Evolutionary conservation across 30 jellyfish, hydroid and myxozoan genomes (phyloP), one percentile per base, ranked within the genome.

Genomic region (Aurelia aurita complex sp. Pacific): DNA sequence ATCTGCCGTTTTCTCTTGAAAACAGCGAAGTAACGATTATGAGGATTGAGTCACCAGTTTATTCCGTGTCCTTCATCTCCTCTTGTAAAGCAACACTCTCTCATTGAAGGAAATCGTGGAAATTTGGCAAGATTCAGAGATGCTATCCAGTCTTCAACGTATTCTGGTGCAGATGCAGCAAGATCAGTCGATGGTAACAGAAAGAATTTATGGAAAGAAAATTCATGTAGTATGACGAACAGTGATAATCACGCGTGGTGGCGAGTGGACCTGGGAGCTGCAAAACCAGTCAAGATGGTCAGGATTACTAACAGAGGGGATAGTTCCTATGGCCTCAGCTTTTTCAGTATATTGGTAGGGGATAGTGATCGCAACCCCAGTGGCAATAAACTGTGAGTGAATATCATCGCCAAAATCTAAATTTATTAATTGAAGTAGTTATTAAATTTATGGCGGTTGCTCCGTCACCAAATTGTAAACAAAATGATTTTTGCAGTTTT

Each of bases 251-350:
- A 65, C 16, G 51, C 75, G 3, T 65, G 75, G 75, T 65, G 75
- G 75, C 33, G 10, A 43, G 75, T 65, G 17, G 75, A 65, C 10
- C 75, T 65, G 29, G 75, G 75, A 15, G 29, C 75, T 18, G 6
- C 36, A 18, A 65, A 65, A 40, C 51, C 38, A 18, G 75, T 65
- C 38, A 15, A 43, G 38, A 43, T 65, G 29, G 75, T 65, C 3
- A 65, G 38, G 14, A 65, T 65, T 43, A 65, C 75, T 18, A 65
- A 18, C 38, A 36, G 75, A 13, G 75, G 75, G 6, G 75, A 43
- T 10, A 11, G 36, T 18, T 36, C 51, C 14, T 11, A 12, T 18
- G 33, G 38, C 9, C 75, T 65, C 6, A 65, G 38, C 33, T 11
- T 18, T 10, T 65, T 65, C 35, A 18, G 35, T 11, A 18, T 65